These are phyloP conservation scores for Candoia aspera DNA, from an alignment of 2,113 vertebrate species.

Conservation along the genomic window DNA sequence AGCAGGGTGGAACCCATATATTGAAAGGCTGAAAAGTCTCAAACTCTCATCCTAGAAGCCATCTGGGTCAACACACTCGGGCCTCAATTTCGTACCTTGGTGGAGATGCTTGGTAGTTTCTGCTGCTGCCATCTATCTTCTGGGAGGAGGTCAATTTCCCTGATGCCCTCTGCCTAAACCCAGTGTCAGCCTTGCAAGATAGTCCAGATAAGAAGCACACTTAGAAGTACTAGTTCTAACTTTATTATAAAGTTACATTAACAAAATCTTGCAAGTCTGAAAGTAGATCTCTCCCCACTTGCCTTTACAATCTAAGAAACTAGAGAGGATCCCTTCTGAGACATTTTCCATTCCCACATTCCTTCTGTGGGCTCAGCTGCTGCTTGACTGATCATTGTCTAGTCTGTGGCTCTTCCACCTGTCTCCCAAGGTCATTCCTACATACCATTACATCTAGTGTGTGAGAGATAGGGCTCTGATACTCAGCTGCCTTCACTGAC, in stretches of 20 bases:
- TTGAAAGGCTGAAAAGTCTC: not conserved
- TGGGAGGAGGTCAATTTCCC: not conserved
- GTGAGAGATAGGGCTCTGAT: not conserved
- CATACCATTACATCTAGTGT: not conserved
- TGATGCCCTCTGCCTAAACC: not conserved
- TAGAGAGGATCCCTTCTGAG: not conserved
- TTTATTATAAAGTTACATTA: too few species aligned
- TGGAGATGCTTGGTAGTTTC: not conserved
- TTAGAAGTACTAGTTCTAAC: not conserved
- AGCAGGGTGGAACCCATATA: not conserved
- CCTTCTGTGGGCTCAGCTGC: not conserved
- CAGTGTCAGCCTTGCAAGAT: not conserved
- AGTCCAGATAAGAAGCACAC: not conserved
- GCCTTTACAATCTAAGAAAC: not conserved
- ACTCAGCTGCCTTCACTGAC: not conserved
- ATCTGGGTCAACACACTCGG: not conserved
- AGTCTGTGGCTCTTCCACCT: not conserved
- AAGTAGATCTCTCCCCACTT: not conserved
- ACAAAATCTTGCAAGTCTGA: not conserved
- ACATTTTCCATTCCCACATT: not conserved
- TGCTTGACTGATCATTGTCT: not conserved
- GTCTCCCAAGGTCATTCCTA: not conserved
- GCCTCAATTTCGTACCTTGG: too few species aligned
- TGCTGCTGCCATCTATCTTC: not conserved
- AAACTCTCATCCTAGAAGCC: not conserved